Base-by-base conservation (phyloP, 1,140 invertebrate genomes). In the Drosophila subpulchrella region DNA sequence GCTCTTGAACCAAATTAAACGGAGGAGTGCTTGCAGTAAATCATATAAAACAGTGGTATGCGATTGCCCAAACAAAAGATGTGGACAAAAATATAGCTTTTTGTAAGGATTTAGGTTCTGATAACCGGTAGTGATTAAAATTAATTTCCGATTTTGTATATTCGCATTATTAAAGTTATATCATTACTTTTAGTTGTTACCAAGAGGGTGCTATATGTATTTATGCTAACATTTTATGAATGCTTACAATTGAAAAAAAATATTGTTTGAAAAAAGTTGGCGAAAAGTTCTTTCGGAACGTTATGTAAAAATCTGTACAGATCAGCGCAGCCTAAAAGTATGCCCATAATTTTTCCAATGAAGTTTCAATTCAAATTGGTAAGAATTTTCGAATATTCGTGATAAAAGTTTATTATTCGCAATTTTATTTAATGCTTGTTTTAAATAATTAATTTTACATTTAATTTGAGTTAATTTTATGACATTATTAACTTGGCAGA, bases 401-500 rank as follows among this genome's bases (percentile, higher is more conserved):
- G 51, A 57, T 57, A 57, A 48, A 57, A 39, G 17, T 70, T 68
- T 70, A 71, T 57, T 57, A 70, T 58, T 70, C 48, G 50, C 50
- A 70, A 47, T 53, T 57, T 56, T 56, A 30, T 58, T 58, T 1
- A 7, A 30, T 30, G 2, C 39, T 41, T 46, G 13, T 20, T 58
- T 39, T 48, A 17, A 48, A 61, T 59, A 75, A 70, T 63, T 74
- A 11, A 47, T 46, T 78, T 58, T 47, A 53, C 47, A 67, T 58
- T 50, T 65, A 32, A 65, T 53, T 59, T 70, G 20, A 57, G 44
- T 55, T 63, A 59, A 39, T 55, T 55, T 12, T 27, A 74, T 48
- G 62, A 78, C 68, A 72, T 70, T 78, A 53, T 60, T 82, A 78
- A 78, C 61, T 48, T 75, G 73, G 81, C 80, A 83, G 58, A 50